Percentiles rank a stretch among this genome's conserved stretches.
These are phyloP conservation scores for Spinus pinus DNA, from an alignment of 2,797 vertebrate genomes.

Conservation along the genomic window DNA sequence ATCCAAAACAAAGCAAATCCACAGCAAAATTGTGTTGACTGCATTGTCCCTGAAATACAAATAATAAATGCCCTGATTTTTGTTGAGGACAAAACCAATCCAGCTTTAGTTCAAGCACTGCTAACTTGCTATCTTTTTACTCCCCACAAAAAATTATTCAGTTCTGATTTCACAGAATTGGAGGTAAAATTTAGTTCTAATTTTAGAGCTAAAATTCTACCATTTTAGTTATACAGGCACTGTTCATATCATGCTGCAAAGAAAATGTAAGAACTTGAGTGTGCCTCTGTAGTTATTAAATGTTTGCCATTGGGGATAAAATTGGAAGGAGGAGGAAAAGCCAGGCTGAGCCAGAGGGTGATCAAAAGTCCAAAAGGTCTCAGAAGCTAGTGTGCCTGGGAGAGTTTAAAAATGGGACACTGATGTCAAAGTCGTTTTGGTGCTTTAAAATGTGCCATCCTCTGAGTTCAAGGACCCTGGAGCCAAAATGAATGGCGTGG, in stretches of 20 bases:
- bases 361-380: constrained; percentile 50
- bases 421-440: constrained; percentile 27
- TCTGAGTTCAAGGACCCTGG: not conserved
- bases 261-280: not conserved
- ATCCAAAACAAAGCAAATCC: not conserved
- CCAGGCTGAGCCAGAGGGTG: not conserved
- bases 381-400: not conserved
- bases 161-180: not conserved
- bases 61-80: not conserved
- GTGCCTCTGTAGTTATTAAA: not conserved
- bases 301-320: not conserved
- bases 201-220: not conserved
- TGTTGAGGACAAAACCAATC: not conserved
- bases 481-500: not conserved
- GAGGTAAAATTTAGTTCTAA: not conserved
- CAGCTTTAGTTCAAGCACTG: not conserved
- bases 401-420: constrained; percentile 40
- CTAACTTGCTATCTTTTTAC: not conserved
- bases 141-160: not conserved
- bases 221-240: not conserved
- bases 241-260: not conserved
- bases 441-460: not conserved
- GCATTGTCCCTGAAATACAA: not conserved
- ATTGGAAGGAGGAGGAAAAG: constrained; percentile 42
- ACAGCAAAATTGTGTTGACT: not conserved